phyloP scores from a whole-genome alignment of 2,113 vertebrate species.

The Cebidichthys violaceus region DNA sequence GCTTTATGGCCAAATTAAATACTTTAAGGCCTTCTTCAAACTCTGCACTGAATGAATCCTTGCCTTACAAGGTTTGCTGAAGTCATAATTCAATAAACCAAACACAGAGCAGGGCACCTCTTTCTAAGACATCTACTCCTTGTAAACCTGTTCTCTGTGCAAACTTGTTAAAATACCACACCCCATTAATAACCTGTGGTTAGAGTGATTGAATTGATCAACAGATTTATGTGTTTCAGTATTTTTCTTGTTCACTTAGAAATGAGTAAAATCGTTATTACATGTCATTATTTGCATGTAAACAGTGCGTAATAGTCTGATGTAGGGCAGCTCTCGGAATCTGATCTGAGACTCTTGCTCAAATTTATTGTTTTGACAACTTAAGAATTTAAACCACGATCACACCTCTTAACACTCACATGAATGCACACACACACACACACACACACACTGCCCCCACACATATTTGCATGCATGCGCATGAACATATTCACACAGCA shows the following conservation, averaged over 20 bases:
- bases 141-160: slow-evolving; percentile 12
- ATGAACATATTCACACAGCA: slow-evolving; percentile 31
- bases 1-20: slow-evolving; percentile 21
- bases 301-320: background rate
- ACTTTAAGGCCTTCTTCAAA: background rate
- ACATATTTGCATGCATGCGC: slow-evolving; percentile 21
- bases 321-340: background rate
- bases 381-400: slow-evolving; percentile 25
- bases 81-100: slow-evolving; percentile 25
- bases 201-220: background rate
- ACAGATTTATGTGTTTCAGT: background rate
- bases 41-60: slow-evolving; percentile 10
- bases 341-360: background rate
- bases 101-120: slow-evolving; percentile 3
- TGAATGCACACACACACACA: background rate
- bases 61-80: slow-evolving; percentile 19
- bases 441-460: background rate
- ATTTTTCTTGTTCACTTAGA: background rate
- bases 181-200: background rate
- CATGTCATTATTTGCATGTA: background rate
- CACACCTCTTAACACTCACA: slow-evolving; percentile 12
- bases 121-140: slow-evolving; percentile 3
- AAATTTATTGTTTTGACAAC: slow-evolving; percentile 29
- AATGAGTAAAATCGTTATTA: background rate
- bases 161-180: slow-evolving; percentile 22